phyloP scores from a whole-genome alignment of 1,140 invertebrate species.

The Aphelenchoides besseyi region DNA sequence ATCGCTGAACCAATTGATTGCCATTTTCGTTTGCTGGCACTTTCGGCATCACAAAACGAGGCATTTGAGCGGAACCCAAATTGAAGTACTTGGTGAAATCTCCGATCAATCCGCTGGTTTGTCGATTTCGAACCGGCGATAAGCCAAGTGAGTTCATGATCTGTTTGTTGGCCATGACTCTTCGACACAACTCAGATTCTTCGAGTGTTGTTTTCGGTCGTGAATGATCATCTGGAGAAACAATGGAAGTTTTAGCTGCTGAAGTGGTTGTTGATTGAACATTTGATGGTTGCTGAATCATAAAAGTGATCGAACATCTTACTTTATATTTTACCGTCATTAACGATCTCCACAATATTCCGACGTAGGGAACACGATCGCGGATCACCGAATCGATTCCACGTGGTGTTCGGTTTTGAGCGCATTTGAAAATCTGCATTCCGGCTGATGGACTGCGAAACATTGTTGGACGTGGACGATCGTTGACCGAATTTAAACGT shows the following conservation, averaged over 20 bases:
- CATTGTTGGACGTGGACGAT: background rate
- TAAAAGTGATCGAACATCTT: background rate
- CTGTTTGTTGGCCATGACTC: background rate
- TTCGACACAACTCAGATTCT: background rate
- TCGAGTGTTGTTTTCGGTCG: background rate
- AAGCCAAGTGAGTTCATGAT: background rate
- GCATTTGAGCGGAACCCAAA: background rate
- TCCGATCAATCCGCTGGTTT: background rate
- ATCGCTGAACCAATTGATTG: background rate
- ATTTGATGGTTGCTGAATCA: background rate
- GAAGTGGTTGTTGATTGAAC: background rate
- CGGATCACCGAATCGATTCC: background rate
- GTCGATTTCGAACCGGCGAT: background rate
- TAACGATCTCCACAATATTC: background rate
- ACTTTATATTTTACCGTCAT: background rate
- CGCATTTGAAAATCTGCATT: background rate
- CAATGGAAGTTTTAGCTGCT: background rate
- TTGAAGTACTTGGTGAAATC: background rate
- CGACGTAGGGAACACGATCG: background rate
- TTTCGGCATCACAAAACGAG: background rate
- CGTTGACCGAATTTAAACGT: slow-evolving; percentile 8
- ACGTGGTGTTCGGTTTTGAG: background rate
- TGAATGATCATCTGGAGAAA: background rate
- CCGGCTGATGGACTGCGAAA: background rate
- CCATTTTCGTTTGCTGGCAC: background rate